These are phyloP conservation scores for Patella vulgata DNA, from an alignment of 1,140 invertebrate genomes.

Conservation along the genomic window DNA sequence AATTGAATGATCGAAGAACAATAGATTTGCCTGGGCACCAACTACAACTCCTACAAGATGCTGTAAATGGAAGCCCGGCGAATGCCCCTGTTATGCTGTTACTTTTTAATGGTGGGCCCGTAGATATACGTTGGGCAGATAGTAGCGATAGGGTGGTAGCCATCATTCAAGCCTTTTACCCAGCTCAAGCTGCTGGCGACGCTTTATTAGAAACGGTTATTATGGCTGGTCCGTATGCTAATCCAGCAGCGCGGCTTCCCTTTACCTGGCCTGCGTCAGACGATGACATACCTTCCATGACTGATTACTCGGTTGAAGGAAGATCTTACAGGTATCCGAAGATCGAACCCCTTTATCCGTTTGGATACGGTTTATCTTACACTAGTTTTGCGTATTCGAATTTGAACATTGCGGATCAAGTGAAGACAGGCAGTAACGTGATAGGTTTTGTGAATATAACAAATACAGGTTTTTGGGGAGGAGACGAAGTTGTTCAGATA, in stretches of 20 bases:
- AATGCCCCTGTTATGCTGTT: slow-evolving; percentile 46
- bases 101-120: slow-evolving; percentile 48
- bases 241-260: slow-evolving; percentile 52
- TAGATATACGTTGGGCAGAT: slow-evolving; percentile 43
- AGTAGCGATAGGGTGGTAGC: slow-evolving; percentile 24
- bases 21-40: slow-evolving; percentile 24
- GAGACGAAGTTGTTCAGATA: slow-evolving; percentile 53
- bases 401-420: slow-evolving; percentile 20
- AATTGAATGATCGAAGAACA: slow-evolving; percentile 12
- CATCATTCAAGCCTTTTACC: slow-evolving; percentile 53
- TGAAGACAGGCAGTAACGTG: slow-evolving; percentile 30
- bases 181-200: slow-evolving; percentile 48
- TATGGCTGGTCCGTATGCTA: slow-evolving; percentile 22
- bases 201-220: slow-evolving; percentile 42
- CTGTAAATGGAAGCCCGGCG: slow-evolving; percentile 24
- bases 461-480: slow-evolving; percentile 44
- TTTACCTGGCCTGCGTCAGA: slow-evolving; percentile 44
- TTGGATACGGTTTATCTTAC: slow-evolving; percentile 59
- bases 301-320: slow-evolving; percentile 45
- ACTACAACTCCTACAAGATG: slow-evolving; percentile 18
- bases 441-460: slow-evolving; percentile 31
- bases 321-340: slow-evolving; percentile 54
- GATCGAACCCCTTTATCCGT: slow-evolving; percentile 48
- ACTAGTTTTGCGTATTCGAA: slow-evolving; percentile 43
- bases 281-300: slow-evolving; percentile 45